Base-by-base conservation (phyloP, 2,888 invertebrate genomes). In the Drosophila neonasuta region DNA sequence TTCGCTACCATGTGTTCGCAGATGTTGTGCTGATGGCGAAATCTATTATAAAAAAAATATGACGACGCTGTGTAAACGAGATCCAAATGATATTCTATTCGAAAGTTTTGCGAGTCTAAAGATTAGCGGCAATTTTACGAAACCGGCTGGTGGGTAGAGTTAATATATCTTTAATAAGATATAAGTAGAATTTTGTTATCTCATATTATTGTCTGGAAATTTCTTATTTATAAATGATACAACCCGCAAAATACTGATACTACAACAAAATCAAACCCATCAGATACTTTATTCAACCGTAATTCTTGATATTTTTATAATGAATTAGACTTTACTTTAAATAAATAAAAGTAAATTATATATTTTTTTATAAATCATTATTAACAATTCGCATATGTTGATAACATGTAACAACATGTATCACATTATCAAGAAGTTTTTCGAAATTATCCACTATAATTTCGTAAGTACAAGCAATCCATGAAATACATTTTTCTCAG, bases 21-120 rank as follows among this genome's bases (percentile, higher is more conserved):
- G 88, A 57, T 91, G 91, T 62, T 91, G 91, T 60, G 74, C 71
- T 10, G 87, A 89, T 58, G 87, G 88, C n/a, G 87, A 90, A 73
- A 82, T 89, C 34, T 86, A 84, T 62, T 69, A 78, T 6, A 83
- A 85, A 48, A 73, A 76, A 11, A 89, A 89, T 74, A 67, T 68
- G 8, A 86, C 87, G 3, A 80, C 88, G 1, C 63, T 74, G n/a
- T 90, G 91, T 51, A 74, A 70, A 45, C 64, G 66, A 9, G 87
- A 90, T 68, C 60, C 77, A 32, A 70, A 65, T 7, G 80, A 88
- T 62, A 64, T 81, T 11, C 46, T 69, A 8, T 90, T 86, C 61
- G 86, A 89, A 30, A 87, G 88, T 50, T 85, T 89, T 20, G 74
- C 87, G 56, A 88, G 80, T 34, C 74, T 86, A 6, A 79, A 83